Base-by-base conservation (phyloP, 1,140 invertebrate species). In the Limonius californicus region DNA sequence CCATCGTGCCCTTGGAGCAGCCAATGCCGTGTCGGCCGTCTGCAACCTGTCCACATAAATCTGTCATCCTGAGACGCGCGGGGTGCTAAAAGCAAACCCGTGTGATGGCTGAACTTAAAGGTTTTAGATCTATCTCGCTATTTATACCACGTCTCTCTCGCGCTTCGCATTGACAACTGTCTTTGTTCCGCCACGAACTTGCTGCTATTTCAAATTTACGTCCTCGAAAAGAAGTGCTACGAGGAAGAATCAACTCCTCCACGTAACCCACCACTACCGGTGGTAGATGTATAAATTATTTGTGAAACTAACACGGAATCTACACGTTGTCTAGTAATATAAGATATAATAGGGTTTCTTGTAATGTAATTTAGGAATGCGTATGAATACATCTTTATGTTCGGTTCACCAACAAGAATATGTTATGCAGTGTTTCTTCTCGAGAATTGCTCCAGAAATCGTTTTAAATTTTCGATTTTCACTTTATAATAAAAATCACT, bases 21-120 rank as follows among this genome's bases (percentile, higher is more conserved):
- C 65, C 62, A 67, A 65, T 68, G 63, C 61, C 61, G 61, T 62
- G 63, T 61, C 50, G 35, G 63, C 55, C 66, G 74, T 76, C 73
- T 73, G 71, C 70, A 69, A 73, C 69, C 69, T 74, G 74, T 74
- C 73, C 72, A 73, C 72, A 76, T 76, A 76, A 76, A 76, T 76
- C 74, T 74, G 73, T 76, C 74, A 74, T 66, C 69, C 54, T 59
- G 61, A 61, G 66, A 67, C 68, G 67, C 65, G 62, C 56, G 58
- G 65, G 61, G 65, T 62, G 65, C 62, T 72, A 72, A 72, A 69
- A 72, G 70, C 70, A 72, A 71, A 71, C 56, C 62, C 72, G 63
- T 71, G 70, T 73, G 72, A 53, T 72, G 69, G 70, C 68, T 68
- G 69, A 67, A 71, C 64, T 67, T 68, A 68, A 65, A 68, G 65